Evolutionary conservation across 2,113 vertebrate species (phyloP).

Genomic region (Cairina moschata): DNA sequence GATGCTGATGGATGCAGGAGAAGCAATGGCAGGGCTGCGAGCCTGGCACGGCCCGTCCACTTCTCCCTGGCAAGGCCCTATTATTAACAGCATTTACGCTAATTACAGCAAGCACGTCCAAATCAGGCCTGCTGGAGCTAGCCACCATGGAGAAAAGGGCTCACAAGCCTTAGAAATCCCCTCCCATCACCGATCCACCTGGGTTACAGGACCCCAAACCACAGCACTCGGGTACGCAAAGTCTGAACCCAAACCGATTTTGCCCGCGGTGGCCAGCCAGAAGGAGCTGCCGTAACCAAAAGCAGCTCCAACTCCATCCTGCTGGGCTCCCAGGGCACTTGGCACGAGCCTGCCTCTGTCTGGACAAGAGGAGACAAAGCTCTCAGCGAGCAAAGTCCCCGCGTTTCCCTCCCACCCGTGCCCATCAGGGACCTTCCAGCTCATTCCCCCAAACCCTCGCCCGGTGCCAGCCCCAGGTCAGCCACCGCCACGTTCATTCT

Average conservation of each 20-base stretch:
- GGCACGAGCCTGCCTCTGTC: neutral
- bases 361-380: neutral
- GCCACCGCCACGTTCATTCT: neutral
- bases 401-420: neutral
- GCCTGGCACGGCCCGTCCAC: neutral
- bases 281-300: neutral
- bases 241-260: fast-evolving
- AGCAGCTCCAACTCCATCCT: neutral
- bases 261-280: neutral
- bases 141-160: neutral
- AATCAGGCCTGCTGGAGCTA: neutral
- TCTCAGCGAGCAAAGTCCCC: neutral
- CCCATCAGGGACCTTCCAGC: neutral
- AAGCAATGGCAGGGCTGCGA: neutral
- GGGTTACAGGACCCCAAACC: neutral
- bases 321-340: neutral
- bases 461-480: neutral
- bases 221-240: neutral
- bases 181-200: neutral
- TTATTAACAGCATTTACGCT: neutral
- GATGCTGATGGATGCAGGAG: neutral
- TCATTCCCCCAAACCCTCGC: neutral
- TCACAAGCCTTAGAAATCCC: neutral
- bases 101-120: neutral
- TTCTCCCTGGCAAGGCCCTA: neutral